Conservation (phyloP, 2,797 vertebrate genomes). For the Toxotes lorentzi region DNA sequence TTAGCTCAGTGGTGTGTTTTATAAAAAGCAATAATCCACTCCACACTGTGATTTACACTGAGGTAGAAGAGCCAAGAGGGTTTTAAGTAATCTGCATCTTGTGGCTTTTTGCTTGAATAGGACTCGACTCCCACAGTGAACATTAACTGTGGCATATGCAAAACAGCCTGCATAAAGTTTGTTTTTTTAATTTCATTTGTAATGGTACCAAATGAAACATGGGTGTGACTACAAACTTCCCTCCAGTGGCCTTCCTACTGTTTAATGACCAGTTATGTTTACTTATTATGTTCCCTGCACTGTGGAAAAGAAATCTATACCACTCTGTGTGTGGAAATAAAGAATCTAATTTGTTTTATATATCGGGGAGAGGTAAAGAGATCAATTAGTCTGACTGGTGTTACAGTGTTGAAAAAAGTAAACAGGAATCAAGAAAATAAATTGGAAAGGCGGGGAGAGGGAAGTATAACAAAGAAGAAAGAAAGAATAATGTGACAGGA, state of each 20-base stretch:
- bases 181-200: slow-evolving; percentile 32
- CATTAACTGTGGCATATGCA: slow-evolving; percentile 67
- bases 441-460: neutral
- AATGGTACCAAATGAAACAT: slow-evolving; percentile 46
- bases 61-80: slow-evolving; percentile 56
- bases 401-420: slow-evolving; percentile 26
- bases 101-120: slow-evolving; percentile 64
- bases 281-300: slow-evolving; percentile 41
- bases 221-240: slow-evolving; percentile 23
- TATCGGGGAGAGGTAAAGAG: slow-evolving; percentile 27
- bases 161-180: slow-evolving; percentile 44
- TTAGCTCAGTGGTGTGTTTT: slow-evolving; percentile 29
- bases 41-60: slow-evolving; percentile 52
- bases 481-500: neutral
- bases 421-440: slow-evolving; percentile 19
- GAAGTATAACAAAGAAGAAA: neutral
- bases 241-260: slow-evolving; percentile 47
- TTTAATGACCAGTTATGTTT: slow-evolving; percentile 61
- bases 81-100: slow-evolving; percentile 69
- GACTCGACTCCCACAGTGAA: slow-evolving; percentile 57
- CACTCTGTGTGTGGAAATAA: slow-evolving; percentile 32
- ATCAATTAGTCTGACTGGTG: slow-evolving; percentile 31
- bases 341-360: slow-evolving; percentile 38
- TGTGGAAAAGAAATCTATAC: slow-evolving; percentile 29
- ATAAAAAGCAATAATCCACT: slow-evolving; percentile 43